Conservation (phyloP, 1,140 invertebrate species). For the Fopius arisanus region DNA sequence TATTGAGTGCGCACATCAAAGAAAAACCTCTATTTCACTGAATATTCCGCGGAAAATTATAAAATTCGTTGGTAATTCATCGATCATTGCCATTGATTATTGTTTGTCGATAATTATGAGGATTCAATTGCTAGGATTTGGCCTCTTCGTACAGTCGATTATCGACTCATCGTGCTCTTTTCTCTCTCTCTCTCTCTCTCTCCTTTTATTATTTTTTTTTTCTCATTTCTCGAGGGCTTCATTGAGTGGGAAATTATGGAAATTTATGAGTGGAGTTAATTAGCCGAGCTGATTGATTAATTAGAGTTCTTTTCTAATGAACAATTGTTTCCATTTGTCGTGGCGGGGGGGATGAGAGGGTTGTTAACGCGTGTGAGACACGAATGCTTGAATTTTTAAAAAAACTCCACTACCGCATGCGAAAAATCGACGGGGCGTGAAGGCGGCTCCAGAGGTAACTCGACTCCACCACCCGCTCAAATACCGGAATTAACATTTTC, state of each 20-base stretch:
- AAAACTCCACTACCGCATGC: constrained; percentile 2
- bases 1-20: neutral
- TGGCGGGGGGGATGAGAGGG: neutral
- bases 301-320: neutral
- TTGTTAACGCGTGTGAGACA: neutral
- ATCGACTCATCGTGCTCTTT: too few species aligned
- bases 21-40: neutral
- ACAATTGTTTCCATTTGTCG: neutral
- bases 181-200: too few species aligned
- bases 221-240: too few species aligned
- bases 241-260: too few species aligned
- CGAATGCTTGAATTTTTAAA: constrained; percentile 9
- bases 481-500: constrained; percentile 22
- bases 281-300: neutral
- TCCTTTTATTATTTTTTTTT: too few species aligned
- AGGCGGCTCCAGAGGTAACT: constrained; percentile 13
- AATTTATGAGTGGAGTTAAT: too few species aligned
- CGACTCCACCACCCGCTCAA: neutral
- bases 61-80: neutral
- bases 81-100: neutral
- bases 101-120: neutral
- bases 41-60: neutral
- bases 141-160: neutral
- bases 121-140: neutral
- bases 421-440: constrained; percentile 14